Percentiles rank a stretch among this genome's conserved stretches.
These are phyloP conservation scores for Phoxinus dragarum DNA, from an alignment of 2,797 vertebrate species.

Conservation along the genomic window DNA sequence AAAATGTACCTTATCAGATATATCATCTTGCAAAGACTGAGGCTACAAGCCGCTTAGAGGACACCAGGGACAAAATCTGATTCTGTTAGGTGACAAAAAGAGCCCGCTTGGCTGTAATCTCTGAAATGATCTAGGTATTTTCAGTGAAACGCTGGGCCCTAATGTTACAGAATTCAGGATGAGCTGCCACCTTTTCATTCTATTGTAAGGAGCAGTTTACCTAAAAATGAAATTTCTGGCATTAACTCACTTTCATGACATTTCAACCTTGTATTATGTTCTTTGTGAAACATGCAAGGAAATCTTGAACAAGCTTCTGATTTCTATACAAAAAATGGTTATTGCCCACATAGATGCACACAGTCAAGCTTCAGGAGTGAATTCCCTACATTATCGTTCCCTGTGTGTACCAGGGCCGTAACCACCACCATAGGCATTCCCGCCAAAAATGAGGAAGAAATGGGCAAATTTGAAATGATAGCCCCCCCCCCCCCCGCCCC, in stretches of 20 bases:
- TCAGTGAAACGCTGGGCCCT: neutral
- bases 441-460: too few species aligned
- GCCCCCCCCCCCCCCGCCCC: too few species aligned
- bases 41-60: slow-evolving; percentile 33
- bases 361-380: neutral
- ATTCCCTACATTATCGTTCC: too few species aligned
- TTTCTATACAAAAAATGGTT: neutral
- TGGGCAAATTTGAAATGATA: too few species aligned
- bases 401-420: too few species aligned
- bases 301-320: neutral
- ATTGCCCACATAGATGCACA: neutral
- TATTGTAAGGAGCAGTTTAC: neutral
- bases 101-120: slow-evolving; percentile 37
- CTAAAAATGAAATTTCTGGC: neutral
- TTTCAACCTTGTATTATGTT: neutral
- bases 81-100: slow-evolving; percentile 38
- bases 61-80: slow-evolving; percentile 30
- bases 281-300: neutral
- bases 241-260: neutral
- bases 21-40: slow-evolving; percentile 37
- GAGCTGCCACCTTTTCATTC: neutral
- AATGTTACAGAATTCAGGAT: slow-evolving; percentile 5
- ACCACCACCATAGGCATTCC: too few species aligned
- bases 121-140: slow-evolving; percentile 26
- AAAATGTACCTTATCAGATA: slow-evolving; percentile 32